Base-by-base conservation (phyloP, 2,888 invertebrate genomes). In the Marronus borbonicus region DNA sequence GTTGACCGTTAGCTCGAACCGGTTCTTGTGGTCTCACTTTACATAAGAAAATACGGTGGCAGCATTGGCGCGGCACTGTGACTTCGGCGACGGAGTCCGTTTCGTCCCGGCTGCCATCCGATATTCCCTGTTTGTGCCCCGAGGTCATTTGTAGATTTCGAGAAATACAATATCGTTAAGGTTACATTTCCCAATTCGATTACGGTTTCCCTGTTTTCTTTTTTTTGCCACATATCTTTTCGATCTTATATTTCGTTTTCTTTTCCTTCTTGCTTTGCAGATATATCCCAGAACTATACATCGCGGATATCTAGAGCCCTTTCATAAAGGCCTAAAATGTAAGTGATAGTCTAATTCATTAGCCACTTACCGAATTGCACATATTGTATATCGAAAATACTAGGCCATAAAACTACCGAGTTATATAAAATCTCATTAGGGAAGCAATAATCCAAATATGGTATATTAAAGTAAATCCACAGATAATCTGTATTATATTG, bases 1-100 rank as follows among this genome's bases (percentile, higher is more conserved):
- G 84, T 85, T 77, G 77, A 85, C 84, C 82, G 64, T 77, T 70
- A 76, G 44, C 52, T 50, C 58, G 72, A 28, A 39, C 72, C 50
- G 72, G 82, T 81, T 80, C 81, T 81, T 83, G 85, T 82, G 84
- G 84, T 83, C 76, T 79, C 80, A 65, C 80, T 82, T 83, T 80
- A 69, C 80, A 78, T 80, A 80, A 78, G 78, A 79, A 80, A 78
- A 80, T 80, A 70, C 66, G 50, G 44, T 49, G 49, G 55, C 76
- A 58, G 58, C 72, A 72, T 58, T 39, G 70, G 72, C 58, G 58
- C 72, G 39, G 55, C 72, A 72, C 39, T 39, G 39, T 44, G 12
- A 58, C 72, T 72, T n/a, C 39, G 58, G 58, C 36, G 39, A 60
- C 72, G 72, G 69, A 70, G 55, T 68, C 77, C 62, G 60, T 60